These are phyloP conservation scores for Cichladusa arquata DNA, from an alignment of 2,113 vertebrate species.

Conservation along the genomic window DNA sequence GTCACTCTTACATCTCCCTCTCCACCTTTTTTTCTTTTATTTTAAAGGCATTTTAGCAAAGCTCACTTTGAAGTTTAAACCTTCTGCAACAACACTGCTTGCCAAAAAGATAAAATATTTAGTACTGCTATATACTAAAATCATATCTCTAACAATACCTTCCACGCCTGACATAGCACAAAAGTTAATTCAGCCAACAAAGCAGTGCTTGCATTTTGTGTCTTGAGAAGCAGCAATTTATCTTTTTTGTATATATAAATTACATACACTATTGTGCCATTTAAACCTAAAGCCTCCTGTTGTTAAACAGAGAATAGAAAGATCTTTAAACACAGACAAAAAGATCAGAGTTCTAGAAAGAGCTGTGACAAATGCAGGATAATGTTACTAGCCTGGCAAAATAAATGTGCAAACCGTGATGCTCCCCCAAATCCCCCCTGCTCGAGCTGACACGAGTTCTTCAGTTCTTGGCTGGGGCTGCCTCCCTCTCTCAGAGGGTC, in stretches of 20 bases:
- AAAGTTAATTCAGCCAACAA: slow-evolving; percentile 60
- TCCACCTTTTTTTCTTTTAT: not conserved
- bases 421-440: not conserved
- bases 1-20: slow-evolving; percentile 40
- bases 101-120: slow-evolving; percentile 62
- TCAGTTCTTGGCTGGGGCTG: not conserved
- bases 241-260: slow-evolving; percentile 50
- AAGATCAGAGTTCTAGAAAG: slow-evolving; percentile 56
- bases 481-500: not conserved
- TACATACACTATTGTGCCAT: slow-evolving; percentile 30
- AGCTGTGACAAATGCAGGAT: slow-evolving; percentile 22
- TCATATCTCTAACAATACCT: slow-evolving; percentile 48
- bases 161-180: slow-evolving; percentile 46
- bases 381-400: slow-evolving; percentile 11
- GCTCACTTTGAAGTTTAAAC: slow-evolving; percentile 60
- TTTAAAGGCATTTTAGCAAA: slow-evolving; percentile 49
- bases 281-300: slow-evolving; percentile 38
- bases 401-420: not conserved
- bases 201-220: slow-evolving; percentile 25
- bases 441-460: not conserved
- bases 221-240: not conserved
- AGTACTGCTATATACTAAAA: slow-evolving; percentile 43
- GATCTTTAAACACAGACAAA: slow-evolving; percentile 41
- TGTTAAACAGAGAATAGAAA: slow-evolving; percentile 16
- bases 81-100: not conserved